Evolutionary conservation across 2,888 invertebrate genomes (phyloP).

Genomic region (Sepioteuthis lessoniana): DNA sequence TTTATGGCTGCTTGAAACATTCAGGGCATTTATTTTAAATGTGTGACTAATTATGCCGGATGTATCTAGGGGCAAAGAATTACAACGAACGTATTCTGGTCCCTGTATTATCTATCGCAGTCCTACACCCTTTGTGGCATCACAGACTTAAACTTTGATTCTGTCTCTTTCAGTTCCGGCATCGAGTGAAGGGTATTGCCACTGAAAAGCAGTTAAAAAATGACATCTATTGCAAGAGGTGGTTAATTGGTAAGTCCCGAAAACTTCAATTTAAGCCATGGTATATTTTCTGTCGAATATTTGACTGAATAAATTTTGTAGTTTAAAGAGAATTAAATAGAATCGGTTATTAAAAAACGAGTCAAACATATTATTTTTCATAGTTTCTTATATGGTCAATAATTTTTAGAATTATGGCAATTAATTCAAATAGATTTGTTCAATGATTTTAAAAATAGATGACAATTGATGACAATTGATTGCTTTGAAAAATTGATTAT

Average conservation of each 20-base stretch:
- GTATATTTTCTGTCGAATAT: too few species aligned
- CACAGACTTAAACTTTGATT: background rate
- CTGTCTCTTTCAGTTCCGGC: constrained; percentile 33
- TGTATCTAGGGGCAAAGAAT: background rate
- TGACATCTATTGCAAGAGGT: background rate
- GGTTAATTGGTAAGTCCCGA: background rate
- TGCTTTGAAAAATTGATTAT: too few species aligned
- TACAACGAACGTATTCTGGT: background rate
- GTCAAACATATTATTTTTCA: too few species aligned
- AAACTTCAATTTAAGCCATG: too few species aligned
- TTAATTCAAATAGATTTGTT: too few species aligned
- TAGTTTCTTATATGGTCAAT: too few species aligned
- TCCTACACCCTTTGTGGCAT: background rate
- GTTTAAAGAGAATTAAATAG: too few species aligned
- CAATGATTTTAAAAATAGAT: too few species aligned
- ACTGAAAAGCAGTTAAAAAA: background rate
- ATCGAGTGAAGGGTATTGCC: background rate
- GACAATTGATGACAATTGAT: too few species aligned
- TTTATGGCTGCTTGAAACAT: background rate
- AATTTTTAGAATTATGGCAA: too few species aligned
- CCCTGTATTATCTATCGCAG: background rate
- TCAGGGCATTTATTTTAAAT: background rate
- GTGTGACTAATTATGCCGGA: background rate
- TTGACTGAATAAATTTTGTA: too few species aligned
- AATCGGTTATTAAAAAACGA: too few species aligned